A percentile compares a stretch with the other conserved stretches of the same genome.
Evolutionary conservation across 2,797 vertebrate genomes (phyloP).

Genomic region (Todus mexicanus): DNA sequence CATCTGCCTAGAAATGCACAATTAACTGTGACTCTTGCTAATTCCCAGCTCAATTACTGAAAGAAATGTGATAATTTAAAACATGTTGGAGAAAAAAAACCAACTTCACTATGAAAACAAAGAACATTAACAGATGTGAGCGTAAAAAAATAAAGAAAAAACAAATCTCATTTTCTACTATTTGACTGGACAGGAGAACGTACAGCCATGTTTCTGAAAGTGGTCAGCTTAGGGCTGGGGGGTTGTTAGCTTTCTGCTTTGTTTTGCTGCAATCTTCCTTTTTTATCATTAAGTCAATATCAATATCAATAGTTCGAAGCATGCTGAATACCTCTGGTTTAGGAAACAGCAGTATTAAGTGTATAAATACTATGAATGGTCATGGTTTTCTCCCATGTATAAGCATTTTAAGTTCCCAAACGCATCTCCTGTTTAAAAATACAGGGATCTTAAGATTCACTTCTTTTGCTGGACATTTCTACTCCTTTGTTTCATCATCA

Average conservation of each 20-base stretch:
- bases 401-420: background rate
- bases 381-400: background rate
- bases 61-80: conserved; percentile 10
- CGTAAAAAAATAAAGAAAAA: background rate
- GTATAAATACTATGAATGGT: background rate
- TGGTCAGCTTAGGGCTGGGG: background rate
- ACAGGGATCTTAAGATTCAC: background rate
- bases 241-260: background rate
- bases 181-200: background rate
- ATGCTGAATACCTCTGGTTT: background rate
- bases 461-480: background rate
- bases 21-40: conserved; percentile 12
- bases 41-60: conserved; percentile 32
- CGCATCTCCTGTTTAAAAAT: background rate
- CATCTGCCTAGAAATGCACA: background rate
- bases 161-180: background rate
- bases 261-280: background rate
- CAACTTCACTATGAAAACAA: background rate
- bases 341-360: background rate
- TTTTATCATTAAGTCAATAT: background rate
- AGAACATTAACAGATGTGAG: background rate
- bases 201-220: background rate
- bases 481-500: background rate
- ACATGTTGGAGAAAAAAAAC: background rate
- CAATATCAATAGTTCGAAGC: background rate